phyloP scores from a whole-genome alignment of 2,797 vertebrate species.

The Poecilia wingei region DNA sequence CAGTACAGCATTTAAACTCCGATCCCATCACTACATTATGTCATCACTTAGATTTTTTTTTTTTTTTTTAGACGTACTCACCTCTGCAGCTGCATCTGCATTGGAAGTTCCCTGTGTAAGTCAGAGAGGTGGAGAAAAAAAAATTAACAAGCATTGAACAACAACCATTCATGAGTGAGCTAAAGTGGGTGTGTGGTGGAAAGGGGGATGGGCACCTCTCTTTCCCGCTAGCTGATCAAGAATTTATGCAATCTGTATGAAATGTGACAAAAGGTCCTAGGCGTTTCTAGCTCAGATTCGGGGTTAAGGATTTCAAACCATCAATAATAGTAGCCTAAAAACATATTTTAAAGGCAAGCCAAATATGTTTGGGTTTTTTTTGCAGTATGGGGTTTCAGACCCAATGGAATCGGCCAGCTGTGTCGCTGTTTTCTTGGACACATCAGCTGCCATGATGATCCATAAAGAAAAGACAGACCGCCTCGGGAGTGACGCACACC shows the following conservation, averaged over 20 bases:
- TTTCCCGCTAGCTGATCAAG: slow-evolving; percentile 64
- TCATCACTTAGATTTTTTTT: background rate
- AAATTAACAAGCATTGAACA: slow-evolving; percentile 51
- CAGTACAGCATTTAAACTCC: background rate
- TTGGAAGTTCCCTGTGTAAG: slow-evolving; percentile 58
- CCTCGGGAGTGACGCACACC: slow-evolving; percentile 11
- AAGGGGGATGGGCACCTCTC: slow-evolving; percentile 69
- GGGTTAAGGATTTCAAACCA: no score
- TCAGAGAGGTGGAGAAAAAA: slow-evolving; percentile 27
- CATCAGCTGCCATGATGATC: slow-evolving; percentile 64
- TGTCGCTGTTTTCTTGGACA: slow-evolving; percentile 39
- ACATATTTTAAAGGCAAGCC: background rate
- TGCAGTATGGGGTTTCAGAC: background rate
- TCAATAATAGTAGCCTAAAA: background rate
- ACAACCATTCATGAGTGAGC: slow-evolving; percentile 57
- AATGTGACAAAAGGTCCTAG: slow-evolving; percentile 21
- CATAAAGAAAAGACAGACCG: background rate
- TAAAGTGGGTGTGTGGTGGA: slow-evolving; percentile 65
- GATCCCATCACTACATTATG: background rate
- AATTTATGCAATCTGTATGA: slow-evolving; percentile 69
- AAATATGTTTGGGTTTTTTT: background rate
- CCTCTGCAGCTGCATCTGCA: slow-evolving; percentile 64
- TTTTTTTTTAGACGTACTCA: slow-evolving; percentile 47
- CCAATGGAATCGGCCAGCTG: slow-evolving; percentile 15
- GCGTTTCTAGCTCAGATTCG: slow-evolving; percentile 4